A percentile compares a stretch with the other conserved stretches of the same genome.
phyloP scores from a whole-genome alignment of 1,140 invertebrate genomes.

The Procambarus clarkii region DNA sequence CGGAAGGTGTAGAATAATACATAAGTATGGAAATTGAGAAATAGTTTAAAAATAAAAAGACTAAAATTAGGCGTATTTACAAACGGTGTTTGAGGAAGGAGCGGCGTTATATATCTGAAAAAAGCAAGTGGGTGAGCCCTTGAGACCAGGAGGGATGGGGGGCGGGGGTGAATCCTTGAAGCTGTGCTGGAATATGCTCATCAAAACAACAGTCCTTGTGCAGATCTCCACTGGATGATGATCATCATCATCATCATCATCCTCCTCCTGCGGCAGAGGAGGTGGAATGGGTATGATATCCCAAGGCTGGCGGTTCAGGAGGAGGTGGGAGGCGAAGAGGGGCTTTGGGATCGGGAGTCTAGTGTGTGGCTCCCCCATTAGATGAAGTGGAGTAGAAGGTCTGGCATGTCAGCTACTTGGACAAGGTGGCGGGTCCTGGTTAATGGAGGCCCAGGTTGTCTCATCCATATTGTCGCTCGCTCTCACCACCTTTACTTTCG shows the following conservation, averaged over 20 bases:
- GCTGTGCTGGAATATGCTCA: not conserved
- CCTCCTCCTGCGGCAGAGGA: not conserved
- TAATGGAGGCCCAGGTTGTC: not conserved
- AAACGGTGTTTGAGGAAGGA: too few relatives aligned
- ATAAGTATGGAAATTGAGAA: too few relatives aligned
- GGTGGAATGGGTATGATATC: not conserved
- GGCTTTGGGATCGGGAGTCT: not conserved
- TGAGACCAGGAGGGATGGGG: not conserved
- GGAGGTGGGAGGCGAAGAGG: not conserved
- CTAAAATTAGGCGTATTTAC: too few relatives aligned
- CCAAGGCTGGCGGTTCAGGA: too few relatives aligned
- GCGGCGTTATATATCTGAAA: too few relatives aligned
- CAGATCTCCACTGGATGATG: not conserved
- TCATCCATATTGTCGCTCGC: not conserved
- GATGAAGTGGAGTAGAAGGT: not conserved
- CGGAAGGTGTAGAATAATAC: too few relatives aligned
- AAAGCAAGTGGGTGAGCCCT: not conserved
- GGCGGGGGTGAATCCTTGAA: not conserved
- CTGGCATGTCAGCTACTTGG: constrained; percentile 8
- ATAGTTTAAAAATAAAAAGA: too few relatives aligned
- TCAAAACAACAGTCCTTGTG: not conserved
- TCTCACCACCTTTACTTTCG: not conserved
- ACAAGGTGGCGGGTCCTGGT: not conserved
- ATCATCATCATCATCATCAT: not conserved
- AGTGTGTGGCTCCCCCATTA: not conserved